Evolutionary conservation across 2,888 invertebrate genomes (phyloP).

Genomic region (Caradrina clavipalpis): DNA sequence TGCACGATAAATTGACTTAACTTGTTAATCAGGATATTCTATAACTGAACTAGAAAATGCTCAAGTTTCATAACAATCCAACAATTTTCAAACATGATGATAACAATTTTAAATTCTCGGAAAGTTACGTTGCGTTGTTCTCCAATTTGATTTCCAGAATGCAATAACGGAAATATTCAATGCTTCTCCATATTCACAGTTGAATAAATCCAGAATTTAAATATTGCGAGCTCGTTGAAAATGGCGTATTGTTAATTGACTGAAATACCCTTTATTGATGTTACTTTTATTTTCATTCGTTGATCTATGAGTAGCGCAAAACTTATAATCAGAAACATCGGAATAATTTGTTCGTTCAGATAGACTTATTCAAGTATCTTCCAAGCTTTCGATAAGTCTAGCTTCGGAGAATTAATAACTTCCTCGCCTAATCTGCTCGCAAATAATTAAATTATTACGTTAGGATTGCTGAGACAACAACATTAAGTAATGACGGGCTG

Average conservation of each 20-base stretch:
- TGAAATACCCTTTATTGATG: background rate
- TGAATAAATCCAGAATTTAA: conserved; percentile 1
- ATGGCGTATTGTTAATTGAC: conserved; percentile 2
- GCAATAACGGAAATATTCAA: conserved; percentile 16
- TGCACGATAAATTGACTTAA: conserved; percentile 27
- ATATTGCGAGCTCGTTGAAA: background rate
- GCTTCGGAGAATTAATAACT: conserved; percentile 16
- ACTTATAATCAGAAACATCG: background rate
- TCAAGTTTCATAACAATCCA: background rate
- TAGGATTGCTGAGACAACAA: conserved; percentile 65
- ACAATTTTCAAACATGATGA: conserved; percentile 1
- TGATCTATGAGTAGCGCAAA: background rate
- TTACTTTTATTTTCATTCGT: conserved; percentile 10
- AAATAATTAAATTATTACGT: conserved; percentile 35
- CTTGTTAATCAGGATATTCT: conserved; percentile 9
- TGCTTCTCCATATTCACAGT: background rate
- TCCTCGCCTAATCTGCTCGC: conserved; percentile 17
- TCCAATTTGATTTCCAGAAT: background rate
- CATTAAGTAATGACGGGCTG: conserved; percentile 78
- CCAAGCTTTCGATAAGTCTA: conserved; percentile 8
- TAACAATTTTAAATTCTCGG: background rate
- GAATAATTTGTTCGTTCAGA: background rate
- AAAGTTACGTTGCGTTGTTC: background rate
- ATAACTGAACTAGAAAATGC: conserved; percentile 2
- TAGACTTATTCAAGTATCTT: background rate